phyloP scores from a whole-genome alignment of 2,797 vertebrate species.

The Coilia nasus region DNA sequence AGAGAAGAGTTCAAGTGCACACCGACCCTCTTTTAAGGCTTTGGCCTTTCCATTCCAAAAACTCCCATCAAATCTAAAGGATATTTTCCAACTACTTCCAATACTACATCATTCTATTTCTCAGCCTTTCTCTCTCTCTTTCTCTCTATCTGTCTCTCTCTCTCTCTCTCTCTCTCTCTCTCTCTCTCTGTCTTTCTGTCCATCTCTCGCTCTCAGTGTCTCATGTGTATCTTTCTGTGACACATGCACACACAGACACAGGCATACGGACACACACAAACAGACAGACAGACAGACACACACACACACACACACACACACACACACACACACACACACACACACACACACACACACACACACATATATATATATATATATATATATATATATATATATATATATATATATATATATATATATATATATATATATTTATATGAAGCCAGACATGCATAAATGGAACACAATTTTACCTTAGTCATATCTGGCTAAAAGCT shows the following conservation, averaged over 20 bases:
- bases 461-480: not conserved
- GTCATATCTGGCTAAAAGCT: not conserved
- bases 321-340: no score
- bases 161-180: not conserved
- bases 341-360: no score
- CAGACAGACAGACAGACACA: no score
- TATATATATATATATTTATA: not conserved
- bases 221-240: no score
- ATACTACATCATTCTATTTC: not conserved
- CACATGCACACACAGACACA: no score
- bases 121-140: no score
- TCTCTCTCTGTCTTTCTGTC: not conserved
- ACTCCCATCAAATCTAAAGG: not conserved
- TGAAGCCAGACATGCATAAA: not conserved
- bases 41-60: not conserved
- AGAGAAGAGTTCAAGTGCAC: not conserved
- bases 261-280: no score
- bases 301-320: no score
- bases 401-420: not conserved
- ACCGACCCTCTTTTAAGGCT: not conserved
- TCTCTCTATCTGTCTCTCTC: no score
- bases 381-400: no score
- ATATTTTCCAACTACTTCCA: not conserved
- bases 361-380: no score
- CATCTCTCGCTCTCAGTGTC: not conserved